Base-by-base conservation (phyloP, 35 echinoderm and acorn worm genomes). In the Anneissia japonica region DNA sequence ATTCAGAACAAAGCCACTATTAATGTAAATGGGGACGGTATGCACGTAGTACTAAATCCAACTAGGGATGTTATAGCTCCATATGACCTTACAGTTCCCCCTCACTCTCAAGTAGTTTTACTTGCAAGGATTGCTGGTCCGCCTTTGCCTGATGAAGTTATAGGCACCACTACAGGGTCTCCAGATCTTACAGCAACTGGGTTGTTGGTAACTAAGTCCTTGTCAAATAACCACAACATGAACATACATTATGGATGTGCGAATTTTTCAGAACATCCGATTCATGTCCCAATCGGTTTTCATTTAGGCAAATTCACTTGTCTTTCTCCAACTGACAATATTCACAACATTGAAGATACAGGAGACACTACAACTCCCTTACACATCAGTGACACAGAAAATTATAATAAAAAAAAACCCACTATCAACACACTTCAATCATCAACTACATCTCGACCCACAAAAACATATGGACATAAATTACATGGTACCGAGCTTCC, bases 201-300 rank as follows among this genome's bases (percentile, higher is more conserved):
- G 33, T 36, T 33, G 29, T 33, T 79, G 26, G 31, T 21, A 79
- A 79, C 31, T 36, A 80, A 31, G 34, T 80, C 77, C 26, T 37
- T 80, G 77, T 35, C 77, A 30, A 35, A n/a, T 34, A 80, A 80
- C 39, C 77, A 80, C 11, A 80, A 80, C 35, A 80, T 80, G 77
- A 80, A 37, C 26, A 36, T 32, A 14, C 77, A 38, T 80, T 80
- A 36, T 80, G 77, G 35, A 37, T 80, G 77, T 32, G 77, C 77
- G n/a, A 80, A 80, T 80, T 80, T 80, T 34, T 36, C 77, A 80
- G n/a, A 37, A n/a, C 23, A 35, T 16, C 77, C 73, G 33, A 32
- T 79, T 36, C 33, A 31, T 26, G n/a, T 79, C 10, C 77, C 77
- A 32, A 21, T 21, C 26, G 77, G n/a, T 79, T 19, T 35, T 12